Evolutionary conservation across 2,113 vertebrate genomes (phyloP).

Genomic region (Loxodonta africana): DNA sequence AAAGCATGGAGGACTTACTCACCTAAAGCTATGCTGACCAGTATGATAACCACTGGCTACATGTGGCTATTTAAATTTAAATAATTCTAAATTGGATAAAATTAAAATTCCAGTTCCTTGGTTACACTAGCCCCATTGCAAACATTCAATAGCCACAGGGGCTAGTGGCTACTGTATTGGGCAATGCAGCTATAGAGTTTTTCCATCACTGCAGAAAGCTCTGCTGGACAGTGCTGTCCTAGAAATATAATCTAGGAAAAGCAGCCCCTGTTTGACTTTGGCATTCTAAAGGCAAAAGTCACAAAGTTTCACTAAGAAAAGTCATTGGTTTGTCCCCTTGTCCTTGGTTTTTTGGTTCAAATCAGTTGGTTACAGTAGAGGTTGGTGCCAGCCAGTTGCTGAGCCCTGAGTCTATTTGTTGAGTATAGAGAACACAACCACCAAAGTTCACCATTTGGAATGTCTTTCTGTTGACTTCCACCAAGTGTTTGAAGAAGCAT

Average conservation of each 20-base stretch:
- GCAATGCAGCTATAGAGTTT: neutral
- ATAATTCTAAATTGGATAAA: neutral
- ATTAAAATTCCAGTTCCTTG: neutral
- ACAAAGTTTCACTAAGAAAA: neutral
- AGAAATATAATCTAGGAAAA: neutral
- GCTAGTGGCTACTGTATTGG: neutral
- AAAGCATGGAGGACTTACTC: neutral
- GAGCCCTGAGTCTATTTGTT: neutral
- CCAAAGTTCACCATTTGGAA: neutral
- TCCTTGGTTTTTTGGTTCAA: neutral
- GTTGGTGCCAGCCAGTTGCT: neutral
- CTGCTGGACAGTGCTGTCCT: neutral
- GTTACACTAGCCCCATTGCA: neutral
- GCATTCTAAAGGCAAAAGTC: neutral
- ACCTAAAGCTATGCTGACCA: neutral
- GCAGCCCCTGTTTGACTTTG: too few relatives aligned
- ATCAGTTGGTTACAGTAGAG: neutral
- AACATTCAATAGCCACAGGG: neutral
- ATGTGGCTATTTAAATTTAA: neutral
- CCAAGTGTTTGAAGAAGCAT: neutral
- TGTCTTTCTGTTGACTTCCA: neutral
- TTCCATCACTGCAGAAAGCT: neutral
- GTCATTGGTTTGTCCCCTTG: neutral
- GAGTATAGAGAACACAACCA: neutral
- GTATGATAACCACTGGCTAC: neutral